Base-by-base conservation (phyloP, 2,113 vertebrate genomes). In the Acinonyx jubatus region DNA sequence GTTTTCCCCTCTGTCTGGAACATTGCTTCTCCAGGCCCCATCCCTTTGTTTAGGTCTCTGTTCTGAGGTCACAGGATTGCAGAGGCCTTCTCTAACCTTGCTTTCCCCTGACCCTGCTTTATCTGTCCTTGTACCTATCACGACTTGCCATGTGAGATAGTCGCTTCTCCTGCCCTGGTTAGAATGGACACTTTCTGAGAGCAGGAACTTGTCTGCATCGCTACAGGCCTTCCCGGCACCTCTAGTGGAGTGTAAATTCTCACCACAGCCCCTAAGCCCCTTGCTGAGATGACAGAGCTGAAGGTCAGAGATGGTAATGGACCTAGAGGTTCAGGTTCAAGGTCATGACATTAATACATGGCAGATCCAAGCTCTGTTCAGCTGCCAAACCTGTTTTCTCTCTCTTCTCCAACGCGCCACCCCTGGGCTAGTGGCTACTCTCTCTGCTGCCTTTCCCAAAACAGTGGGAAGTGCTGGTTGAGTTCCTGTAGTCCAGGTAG, bases 11-110 rank as follows among this genome's bases (percentile, higher is more conserved):
- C 66, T 55, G 16, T 52, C 71, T 92, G 7, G 55, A 48, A 3
- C 4, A 18, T 38, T 5, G 31, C 14, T n/a, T 19, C 57, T 14
- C 2, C 0, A 1, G 80, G 8, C 55, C 11, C 45, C 21, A 3
- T 41, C 31, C 2, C n/a, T 61, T 45, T 7, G 25, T 21, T 88
- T 25, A 23, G 25, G 5, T 57, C 65, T 36, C 31, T 38, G n/a
- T 38, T 80, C 85, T 21, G 52, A 65, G 57, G 25, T 73, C 21
- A 15, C 23, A 0, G 14, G n/a, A 45, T 50, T 1, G 7, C 21
- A 15, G 48, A 55, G 36, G 25, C n/a, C 78, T 85, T 63, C 50
- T 71, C 76, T 84, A 63, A 18, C 50, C 63, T 71, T 33, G 41
- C 38, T 57, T 23, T n/a, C 27, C 68, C 50, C 81, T 29, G 33